Evolutionary conservation across 2,888 invertebrate genomes (phyloP).

Genomic region (Calliopum simillimum): DNA sequence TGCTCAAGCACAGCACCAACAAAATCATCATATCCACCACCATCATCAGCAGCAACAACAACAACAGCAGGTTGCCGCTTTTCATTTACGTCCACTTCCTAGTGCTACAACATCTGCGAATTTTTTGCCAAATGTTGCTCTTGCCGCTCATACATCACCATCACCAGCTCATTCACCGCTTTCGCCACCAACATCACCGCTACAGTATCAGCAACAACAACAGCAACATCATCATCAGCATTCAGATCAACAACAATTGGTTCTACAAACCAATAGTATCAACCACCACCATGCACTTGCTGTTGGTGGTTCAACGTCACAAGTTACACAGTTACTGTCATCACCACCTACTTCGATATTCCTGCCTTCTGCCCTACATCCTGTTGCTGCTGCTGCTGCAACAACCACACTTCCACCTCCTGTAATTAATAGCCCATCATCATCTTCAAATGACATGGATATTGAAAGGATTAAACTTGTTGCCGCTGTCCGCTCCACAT

Average conservation of each 20-base stretch:
- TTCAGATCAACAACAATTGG: constrained; percentile 36
- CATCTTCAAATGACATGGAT: constrained; percentile 59
- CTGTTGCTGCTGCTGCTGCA: constrained; percentile 35
- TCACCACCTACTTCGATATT: constrained; percentile 48
- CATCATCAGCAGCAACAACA: constrained; percentile 47
- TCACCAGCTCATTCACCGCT: constrained; percentile 60
- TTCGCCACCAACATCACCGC: constrained; percentile 61
- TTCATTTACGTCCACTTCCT: constrained; percentile 54
- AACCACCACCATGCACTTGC: constrained; percentile 30
- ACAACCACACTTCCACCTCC: constrained; percentile 37
- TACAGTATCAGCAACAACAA: constrained; percentile 38
- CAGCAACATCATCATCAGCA: constrained; percentile 50
- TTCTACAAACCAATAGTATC: constrained; percentile 22
- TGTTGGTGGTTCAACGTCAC: constrained; percentile 14
- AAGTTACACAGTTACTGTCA: constrained; percentile 42
- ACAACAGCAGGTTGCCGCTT: constrained; percentile 47
- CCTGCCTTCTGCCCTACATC: constrained; percentile 35
- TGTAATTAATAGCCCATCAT: constrained; percentile 40
- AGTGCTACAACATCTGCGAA: constrained; percentile 36
- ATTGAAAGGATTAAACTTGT: constrained; percentile 67
- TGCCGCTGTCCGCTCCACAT: constrained; percentile 54
- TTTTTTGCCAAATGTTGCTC: constrained; percentile 25
- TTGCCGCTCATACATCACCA: constrained; percentile 45
- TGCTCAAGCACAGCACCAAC: constrained; percentile 57
- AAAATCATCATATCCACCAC: constrained; percentile 49